Evolutionary conservation across 2,888 invertebrate species (phyloP), one percentile per base, ranked within the genome.

Genomic region (Xestia sexstrigata): DNA sequence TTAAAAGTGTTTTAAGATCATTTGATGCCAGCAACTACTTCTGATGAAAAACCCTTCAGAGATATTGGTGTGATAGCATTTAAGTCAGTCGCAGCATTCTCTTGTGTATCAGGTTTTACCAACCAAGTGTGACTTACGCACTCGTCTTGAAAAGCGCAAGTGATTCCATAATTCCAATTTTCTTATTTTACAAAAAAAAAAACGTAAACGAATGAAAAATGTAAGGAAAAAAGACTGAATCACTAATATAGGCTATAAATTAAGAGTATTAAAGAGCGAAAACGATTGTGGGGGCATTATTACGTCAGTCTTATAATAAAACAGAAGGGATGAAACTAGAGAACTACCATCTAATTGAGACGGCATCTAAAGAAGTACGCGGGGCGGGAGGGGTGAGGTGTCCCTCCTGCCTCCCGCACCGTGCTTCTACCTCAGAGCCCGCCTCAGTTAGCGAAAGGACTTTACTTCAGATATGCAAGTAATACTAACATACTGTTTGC

Each of bases 1-100:
- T 81, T 95, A 13, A 90, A 90, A 79, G 89, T 96, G 55, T 70
- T 91, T 20, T 94, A 95, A 84, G 86, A 90, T 15, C 17, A 68
- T 39, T 72, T 76, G 45, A 81, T 65, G 13, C 74, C 78, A 58
- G 15, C 26, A 17, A 58, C 26, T 26, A 58, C 26, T 26, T 58
- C 26, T 58, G 26, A 58, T 26, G 55, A 26, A 26, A 55, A n/a
- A n/a, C n/a, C n/a, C n/a, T n/a, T n/a, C n/a, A n/a, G n/a, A n/a
- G n/a, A n/a, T n/a, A n/a, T n/a, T n/a, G n/a, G n/a, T n/a, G n/a
- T n/a, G n/a, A n/a, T n/a, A n/a, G n/a, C n/a, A n/a, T n/a, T n/a
- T n/a, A n/a, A n/a, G n/a, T n/a, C n/a, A n/a, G n/a, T n/a, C n/a
- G n/a, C n/a, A n/a, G n/a, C n/a, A n/a, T n/a, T n/a, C n/a, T n/a